These are phyloP conservation scores for Prosopocoilus inquinatus DNA, from an alignment of 2,888 invertebrate genomes.

Conservation along the genomic window DNA sequence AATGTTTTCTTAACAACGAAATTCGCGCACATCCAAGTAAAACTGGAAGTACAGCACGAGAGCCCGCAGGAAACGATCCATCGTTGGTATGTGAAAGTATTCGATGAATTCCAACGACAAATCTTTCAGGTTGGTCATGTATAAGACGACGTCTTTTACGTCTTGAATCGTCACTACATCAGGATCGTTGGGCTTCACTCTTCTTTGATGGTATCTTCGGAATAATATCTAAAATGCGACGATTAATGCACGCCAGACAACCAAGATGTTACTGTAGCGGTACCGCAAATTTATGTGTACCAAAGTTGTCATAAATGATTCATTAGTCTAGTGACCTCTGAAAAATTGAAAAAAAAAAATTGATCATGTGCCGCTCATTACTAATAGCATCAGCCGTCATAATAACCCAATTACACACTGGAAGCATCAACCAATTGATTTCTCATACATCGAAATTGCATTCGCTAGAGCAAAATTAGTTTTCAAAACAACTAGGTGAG, in stretches of 20 bases:
- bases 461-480: no score
- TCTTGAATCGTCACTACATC: conserved; percentile 62
- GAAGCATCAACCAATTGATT: no score
- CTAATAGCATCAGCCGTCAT: no score
- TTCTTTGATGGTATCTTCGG: conserved; percentile 59
- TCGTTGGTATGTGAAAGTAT: conserved; percentile 58
- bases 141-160: conserved; percentile 61
- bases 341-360: no score
- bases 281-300: no score
- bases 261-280: no score
- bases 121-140: conserved; percentile 54
- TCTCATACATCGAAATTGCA: no score
- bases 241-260: neutral
- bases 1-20: neutral
- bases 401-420: no score
- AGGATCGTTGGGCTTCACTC: conserved; percentile 54
- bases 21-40: conserved; percentile 56
- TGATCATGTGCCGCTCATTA: no score
- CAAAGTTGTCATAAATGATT: no score
- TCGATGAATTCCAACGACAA: conserved; percentile 60
- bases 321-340: no score
- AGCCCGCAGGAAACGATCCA: conserved; percentile 64
- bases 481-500: no score
- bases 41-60: conserved; percentile 63
- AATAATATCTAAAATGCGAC: conserved; percentile 55